These are phyloP conservation scores for Ptyas mucosa DNA, from an alignment of 2,113 vertebrate genomes.

Conservation along the genomic window DNA sequence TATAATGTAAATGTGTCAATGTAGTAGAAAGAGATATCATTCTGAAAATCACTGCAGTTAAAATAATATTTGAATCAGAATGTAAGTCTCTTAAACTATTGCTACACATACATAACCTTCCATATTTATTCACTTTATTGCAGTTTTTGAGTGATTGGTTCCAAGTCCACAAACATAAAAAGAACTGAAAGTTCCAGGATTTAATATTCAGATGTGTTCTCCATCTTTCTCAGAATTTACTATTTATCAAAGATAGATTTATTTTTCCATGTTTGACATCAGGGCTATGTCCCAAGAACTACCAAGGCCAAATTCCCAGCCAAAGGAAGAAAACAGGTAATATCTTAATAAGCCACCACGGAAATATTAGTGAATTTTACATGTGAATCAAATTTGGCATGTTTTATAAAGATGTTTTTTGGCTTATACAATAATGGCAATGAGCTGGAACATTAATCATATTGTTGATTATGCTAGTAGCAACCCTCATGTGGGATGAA, in stretches of 20 bases:
- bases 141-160: not conserved
- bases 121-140: not conserved
- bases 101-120: not conserved
- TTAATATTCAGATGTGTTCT: not conserved
- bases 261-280: not conserved
- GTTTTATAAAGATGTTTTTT: not conserved
- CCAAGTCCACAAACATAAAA: not conserved
- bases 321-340: not conserved
- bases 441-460: not conserved
- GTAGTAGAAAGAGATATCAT: fast-evolving
- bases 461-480: not conserved
- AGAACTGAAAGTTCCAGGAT: not conserved
- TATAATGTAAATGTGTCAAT: not conserved
- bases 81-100: not conserved
- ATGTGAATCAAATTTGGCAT: not conserved
- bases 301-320: not conserved
- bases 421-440: not conserved
- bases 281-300: not conserved
- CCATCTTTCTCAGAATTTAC: not conserved
- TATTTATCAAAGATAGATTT: not conserved
- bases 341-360: not conserved
- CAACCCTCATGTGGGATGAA: not conserved
- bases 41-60: not conserved
- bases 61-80: not conserved
- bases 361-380: not conserved